Conservation (phyloP, 2,797 vertebrate species). For the Crocidura indochinensis region DNA sequence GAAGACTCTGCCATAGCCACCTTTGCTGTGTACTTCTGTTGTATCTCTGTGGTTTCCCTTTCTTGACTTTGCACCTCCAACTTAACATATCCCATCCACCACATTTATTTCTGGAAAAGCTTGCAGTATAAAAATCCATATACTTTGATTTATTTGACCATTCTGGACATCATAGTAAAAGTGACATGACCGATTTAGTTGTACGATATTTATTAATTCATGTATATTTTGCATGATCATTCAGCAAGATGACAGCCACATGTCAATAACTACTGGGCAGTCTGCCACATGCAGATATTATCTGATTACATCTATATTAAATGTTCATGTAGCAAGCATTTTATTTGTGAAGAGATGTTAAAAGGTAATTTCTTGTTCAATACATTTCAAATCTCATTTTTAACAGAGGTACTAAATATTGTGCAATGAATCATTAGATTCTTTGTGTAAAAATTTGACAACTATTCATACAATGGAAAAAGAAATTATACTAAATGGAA, state of each 20-base stretch:
- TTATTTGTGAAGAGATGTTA: conserved; percentile 67
- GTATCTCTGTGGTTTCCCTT: background rate
- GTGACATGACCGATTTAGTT: conserved; percentile 39
- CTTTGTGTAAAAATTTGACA: conserved; percentile 78
- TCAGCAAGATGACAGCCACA: conserved; percentile 59
- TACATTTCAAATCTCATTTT: conserved; percentile 76
- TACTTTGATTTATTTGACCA: conserved; percentile 14
- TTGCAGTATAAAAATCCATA: background rate
- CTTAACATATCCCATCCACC: background rate
- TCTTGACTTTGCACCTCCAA: too few relatives aligned
- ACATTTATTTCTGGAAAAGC: background rate
- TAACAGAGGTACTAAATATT: conserved; percentile 76
- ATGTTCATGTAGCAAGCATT: conserved; percentile 55
- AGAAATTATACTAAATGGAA: conserved; percentile 76
- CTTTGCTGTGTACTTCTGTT: background rate
- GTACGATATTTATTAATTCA: conserved; percentile 55
- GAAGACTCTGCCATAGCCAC: background rate
- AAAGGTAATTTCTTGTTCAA: conserved; percentile 34
- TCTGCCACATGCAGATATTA: conserved; percentile 71
- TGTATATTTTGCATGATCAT: conserved; percentile 38
- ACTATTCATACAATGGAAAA: conserved; percentile 72
- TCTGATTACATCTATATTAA: conserved; percentile 48
- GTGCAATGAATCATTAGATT: conserved; percentile 71
- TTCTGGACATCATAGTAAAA: conserved; percentile 58
- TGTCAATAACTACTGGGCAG: conserved; percentile 63